phyloP scores from a whole-genome alignment of 2,888 invertebrate species.

The Cosmia trapezina region DNA sequence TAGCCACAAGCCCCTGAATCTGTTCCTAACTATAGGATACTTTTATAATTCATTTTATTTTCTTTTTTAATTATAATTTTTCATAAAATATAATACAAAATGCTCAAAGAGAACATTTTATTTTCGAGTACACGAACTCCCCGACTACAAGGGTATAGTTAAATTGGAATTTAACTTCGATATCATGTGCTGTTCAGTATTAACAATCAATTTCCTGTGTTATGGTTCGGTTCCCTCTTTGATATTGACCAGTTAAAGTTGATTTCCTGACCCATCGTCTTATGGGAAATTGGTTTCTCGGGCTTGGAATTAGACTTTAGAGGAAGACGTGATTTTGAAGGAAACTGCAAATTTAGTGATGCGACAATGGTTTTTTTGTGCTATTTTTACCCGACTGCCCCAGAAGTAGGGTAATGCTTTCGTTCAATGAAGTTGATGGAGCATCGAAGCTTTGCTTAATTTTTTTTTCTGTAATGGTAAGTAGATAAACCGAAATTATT shows the following conservation, averaged over 20 bases:
- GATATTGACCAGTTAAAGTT: conserved; percentile 43
- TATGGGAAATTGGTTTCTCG: conserved; percentile 33
- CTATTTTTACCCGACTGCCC: not conserved
- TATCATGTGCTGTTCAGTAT: conserved; percentile 69
- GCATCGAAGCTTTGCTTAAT: not conserved
- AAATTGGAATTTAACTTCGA: conserved; percentile 74
- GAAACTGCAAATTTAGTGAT: not conserved
- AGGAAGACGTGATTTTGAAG: not conserved
- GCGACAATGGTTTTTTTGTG: not conserved
- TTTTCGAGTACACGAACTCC: conserved; percentile 7
- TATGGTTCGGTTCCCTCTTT: conserved; percentile 49
- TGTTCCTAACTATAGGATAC: not conserved
- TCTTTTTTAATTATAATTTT: too few species aligned
- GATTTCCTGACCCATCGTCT: conserved; percentile 39
- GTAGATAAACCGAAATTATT: not conserved
- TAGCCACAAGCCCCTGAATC: too few species aligned
- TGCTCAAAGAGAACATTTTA: not conserved
- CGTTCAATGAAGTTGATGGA: too few species aligned
- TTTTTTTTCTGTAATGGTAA: too few species aligned
- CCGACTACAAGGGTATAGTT: conserved; percentile 56
- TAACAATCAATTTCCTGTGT: conserved; percentile 78
- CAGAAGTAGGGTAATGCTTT: too few species aligned
- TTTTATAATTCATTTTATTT: too few species aligned
- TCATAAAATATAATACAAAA: not conserved
- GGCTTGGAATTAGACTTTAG: conserved; percentile 3